phyloP scores from a whole-genome alignment of 2,113 vertebrate genomes.

The Scortum barcoo region DNA sequence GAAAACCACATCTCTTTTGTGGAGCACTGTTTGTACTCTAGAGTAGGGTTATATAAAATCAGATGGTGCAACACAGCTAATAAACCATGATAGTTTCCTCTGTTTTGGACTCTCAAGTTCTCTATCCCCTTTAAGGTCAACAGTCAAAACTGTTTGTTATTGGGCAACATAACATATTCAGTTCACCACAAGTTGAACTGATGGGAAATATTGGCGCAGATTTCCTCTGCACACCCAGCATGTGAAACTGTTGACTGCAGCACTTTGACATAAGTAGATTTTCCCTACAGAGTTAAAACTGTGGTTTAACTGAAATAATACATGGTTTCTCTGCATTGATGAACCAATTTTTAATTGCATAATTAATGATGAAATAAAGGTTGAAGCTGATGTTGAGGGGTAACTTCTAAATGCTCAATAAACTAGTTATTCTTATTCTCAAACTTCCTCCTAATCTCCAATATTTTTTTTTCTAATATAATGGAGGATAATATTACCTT shows the following conservation, averaged over 20 bases:
- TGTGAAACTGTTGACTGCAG: background rate
- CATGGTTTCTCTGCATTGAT: no score
- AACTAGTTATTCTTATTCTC: no score
- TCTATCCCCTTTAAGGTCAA: background rate
- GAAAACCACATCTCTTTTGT: background rate
- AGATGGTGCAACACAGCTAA: background rate
- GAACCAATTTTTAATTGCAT: no score
- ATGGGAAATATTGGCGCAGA: background rate
- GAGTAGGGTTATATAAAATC: background rate
- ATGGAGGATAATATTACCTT: no score
- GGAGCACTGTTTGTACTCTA: background rate
- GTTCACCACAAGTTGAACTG: background rate
- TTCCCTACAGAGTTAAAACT: no score
- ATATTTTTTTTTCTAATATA: no score
- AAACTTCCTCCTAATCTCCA: no score
- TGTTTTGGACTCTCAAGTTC: background rate
- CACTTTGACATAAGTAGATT: no score
- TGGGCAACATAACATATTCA: background rate
- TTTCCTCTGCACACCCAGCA: background rate
- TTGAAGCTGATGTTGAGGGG: no score
- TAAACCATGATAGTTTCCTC: background rate
- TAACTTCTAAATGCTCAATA: no score
- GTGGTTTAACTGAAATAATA: no score
- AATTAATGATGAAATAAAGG: no score
- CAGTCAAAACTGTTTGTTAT: background rate